Evolutionary conservation across 2,888 invertebrate species (phyloP).

Genomic region (Deilephila elpenor): DNA sequence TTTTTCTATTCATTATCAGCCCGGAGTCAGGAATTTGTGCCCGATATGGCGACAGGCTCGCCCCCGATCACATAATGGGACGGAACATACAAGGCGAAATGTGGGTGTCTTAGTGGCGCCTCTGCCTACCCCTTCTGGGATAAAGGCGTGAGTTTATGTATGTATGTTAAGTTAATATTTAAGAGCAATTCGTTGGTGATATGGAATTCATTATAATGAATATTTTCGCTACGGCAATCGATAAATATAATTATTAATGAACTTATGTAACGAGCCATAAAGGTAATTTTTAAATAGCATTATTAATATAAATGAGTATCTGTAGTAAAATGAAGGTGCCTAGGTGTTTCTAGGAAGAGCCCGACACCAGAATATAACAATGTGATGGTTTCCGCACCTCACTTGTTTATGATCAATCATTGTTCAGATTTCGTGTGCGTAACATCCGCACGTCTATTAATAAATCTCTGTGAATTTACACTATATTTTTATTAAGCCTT

Average conservation of each 20-base stretch:
- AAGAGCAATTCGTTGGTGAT: too few relatives aligned
- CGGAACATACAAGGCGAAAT: too few relatives aligned
- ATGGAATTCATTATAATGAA: too few relatives aligned
- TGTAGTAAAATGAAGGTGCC: background rate
- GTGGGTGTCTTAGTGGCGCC: too few relatives aligned
- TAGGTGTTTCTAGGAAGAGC: constrained; percentile 26
- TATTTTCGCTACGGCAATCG: background rate
- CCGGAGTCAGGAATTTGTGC: too few relatives aligned
- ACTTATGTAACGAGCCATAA: background rate
- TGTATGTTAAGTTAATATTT: too few relatives aligned
- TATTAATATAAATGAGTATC: background rate
- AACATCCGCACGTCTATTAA: constrained; percentile 30
- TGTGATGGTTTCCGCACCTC: constrained; percentile 32
- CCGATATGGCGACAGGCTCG: too few relatives aligned
- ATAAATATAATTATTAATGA: background rate
- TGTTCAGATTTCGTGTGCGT: constrained; percentile 30
- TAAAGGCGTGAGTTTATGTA: too few relatives aligned
- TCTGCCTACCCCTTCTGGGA: too few relatives aligned
- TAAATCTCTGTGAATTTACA: constrained; percentile 28
- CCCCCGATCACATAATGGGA: too few relatives aligned
- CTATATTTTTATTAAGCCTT: background rate
- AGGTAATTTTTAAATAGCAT: background rate
- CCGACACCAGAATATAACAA: constrained; percentile 29
- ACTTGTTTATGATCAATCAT: constrained; percentile 33
- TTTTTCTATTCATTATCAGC: too few relatives aligned